Evolutionary conservation across 2,113 vertebrate genomes (phyloP).

Genomic region (Macquaria australasica): DNA sequence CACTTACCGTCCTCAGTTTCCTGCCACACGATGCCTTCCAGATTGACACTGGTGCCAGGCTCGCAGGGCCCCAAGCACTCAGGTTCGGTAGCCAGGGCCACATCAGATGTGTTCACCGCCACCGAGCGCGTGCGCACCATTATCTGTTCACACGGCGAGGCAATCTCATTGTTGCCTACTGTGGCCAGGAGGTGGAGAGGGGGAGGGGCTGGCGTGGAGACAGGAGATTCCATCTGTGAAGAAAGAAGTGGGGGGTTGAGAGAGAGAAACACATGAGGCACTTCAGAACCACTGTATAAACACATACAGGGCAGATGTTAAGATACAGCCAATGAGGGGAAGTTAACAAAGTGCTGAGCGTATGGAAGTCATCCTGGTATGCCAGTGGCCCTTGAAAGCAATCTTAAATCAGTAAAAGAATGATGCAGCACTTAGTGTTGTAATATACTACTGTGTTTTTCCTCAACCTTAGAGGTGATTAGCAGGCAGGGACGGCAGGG

Average conservation of each 20-base stretch:
- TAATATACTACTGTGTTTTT: constrained; percentile 33
- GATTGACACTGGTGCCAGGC: constrained; percentile 97
- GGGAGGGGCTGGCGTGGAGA: constrained; percentile 93
- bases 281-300: constrained; percentile 61
- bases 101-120: constrained; percentile 97
- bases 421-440: constrained; percentile 33
- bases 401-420: constrained; percentile 24
- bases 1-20: constrained; percentile 97
- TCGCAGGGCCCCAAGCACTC: constrained; percentile 98
- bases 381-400: constrained; percentile 20
- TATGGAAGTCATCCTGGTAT: constrained; percentile 50
- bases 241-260: constrained; percentile 53
- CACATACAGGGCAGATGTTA: constrained; percentile 56
- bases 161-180: constrained; percentile 93
- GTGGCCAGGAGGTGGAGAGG: constrained; percentile 94
- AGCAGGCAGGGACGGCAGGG: constrained; percentile 40
- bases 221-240: constrained; percentile 96
- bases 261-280: constrained; percentile 61
- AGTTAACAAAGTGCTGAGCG: constrained; percentile 46
- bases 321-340: constrained; percentile 53
- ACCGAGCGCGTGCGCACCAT: constrained; percentile 98
- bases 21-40: constrained; percentile 99
- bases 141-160: constrained; percentile 98
- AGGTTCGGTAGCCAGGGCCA: constrained; percentile 95
- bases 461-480: constrained; percentile 60